Conservation (phyloP, 2,888 invertebrate genomes). For the Plebejus anna region DNA sequence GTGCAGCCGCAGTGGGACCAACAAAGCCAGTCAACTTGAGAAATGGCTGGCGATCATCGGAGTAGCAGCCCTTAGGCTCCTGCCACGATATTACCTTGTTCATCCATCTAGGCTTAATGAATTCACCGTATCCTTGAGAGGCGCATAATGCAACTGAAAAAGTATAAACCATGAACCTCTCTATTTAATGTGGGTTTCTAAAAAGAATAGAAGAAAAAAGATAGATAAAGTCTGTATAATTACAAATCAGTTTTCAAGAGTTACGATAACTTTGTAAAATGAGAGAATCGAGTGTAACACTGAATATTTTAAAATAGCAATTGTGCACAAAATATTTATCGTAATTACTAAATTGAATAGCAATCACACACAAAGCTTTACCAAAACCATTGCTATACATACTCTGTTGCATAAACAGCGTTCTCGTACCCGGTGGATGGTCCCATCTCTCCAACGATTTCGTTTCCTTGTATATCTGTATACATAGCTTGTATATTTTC, state of each 20-base stretch:
- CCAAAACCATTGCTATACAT: conserved; percentile 35
- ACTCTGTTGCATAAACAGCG: conserved; percentile 74
- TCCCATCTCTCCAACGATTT: conserved; percentile 72
- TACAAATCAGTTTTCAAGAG: too few relatives aligned
- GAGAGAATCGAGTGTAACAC: not conserved
- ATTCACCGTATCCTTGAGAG: conserved; percentile 71
- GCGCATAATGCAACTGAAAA: conserved; percentile 65
- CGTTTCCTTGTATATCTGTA: conserved; percentile 70
- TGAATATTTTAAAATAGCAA: not conserved
- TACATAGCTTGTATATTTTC: conserved; percentile 68
- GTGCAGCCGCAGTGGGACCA: conserved; percentile 48
- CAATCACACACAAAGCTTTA: not conserved
- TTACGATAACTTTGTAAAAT: too few relatives aligned
- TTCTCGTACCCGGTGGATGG: conserved; percentile 65
- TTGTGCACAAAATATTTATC: not conserved
- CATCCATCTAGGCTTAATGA: conserved; percentile 75
- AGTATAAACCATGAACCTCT: too few relatives aligned
- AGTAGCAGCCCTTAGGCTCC: conserved; percentile 67
- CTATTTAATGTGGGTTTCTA: too few relatives aligned
- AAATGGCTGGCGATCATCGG: conserved; percentile 67
- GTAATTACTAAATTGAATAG: not conserved
- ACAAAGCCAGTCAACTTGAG: conserved; percentile 64
- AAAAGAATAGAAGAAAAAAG: too few relatives aligned
- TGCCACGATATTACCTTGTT: conserved; percentile 72
- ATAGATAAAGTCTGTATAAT: too few relatives aligned